Percentiles rank a stretch among this genome's conserved stretches.
Evolutionary conservation across 2,113 vertebrate genomes (phyloP).

Genomic region (Myotis lucifugus): DNA sequence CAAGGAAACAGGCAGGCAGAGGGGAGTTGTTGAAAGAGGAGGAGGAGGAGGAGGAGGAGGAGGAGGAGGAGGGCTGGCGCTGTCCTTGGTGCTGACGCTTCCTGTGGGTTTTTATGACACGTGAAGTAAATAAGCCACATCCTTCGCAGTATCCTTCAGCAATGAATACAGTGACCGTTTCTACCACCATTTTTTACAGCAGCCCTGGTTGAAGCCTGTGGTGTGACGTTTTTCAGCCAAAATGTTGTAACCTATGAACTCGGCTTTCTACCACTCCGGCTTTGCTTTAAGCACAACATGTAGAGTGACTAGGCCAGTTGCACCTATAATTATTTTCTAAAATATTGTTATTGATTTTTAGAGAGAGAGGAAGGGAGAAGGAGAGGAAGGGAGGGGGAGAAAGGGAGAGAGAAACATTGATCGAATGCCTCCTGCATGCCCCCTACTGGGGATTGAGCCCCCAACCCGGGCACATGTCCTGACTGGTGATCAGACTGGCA

Average conservation of each 20-base stretch:
- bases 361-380: too few relatives aligned
- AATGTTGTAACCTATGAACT: not conserved
- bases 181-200: too few relatives aligned
- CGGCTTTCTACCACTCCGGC: not conserved
- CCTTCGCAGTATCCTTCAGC: not conserved
- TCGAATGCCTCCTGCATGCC: too few relatives aligned
- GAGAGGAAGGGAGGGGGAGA: too few relatives aligned
- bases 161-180: not conserved
- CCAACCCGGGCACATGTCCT: too few relatives aligned
- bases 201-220: not conserved
- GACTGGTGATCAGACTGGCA: too few relatives aligned
- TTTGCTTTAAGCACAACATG: not conserved
- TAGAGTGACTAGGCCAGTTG: not conserved
- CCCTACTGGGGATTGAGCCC: too few relatives aligned
- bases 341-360: too few relatives aligned
- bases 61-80: not conserved
- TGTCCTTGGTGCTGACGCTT: constrained; percentile 41
- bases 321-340: not conserved
- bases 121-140: not conserved
- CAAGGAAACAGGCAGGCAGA: not conserved
- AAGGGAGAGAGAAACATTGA: too few relatives aligned
- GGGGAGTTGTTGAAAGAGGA: not conserved
- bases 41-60: too few relatives aligned
- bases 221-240: not conserved
- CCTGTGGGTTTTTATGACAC: not conserved